Base-by-base conservation (phyloP, 2,113 vertebrate species). In the Aspidoscelis tigris region DNA sequence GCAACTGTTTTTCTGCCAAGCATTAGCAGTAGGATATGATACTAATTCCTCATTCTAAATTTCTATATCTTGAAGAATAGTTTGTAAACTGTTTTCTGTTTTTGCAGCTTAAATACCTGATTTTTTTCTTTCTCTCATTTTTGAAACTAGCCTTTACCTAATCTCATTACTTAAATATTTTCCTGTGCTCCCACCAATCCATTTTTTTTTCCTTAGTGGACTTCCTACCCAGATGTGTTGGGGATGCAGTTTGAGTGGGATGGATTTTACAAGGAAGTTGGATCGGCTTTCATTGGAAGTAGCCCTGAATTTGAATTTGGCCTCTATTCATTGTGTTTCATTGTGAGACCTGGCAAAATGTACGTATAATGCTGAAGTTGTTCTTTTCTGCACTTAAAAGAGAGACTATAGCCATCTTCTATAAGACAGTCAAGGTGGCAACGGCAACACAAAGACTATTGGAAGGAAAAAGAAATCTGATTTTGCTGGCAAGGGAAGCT, bases 241-340 rank as follows among this genome's bases (percentile, higher is more conserved):
- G 98, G 97, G 3, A 95, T 98, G 93, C 98, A 99, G 96, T 99
- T 99, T 92, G 93, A 79, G 66, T 99, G 98, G 98, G 97, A 98
- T 0, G 97, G 98, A 7, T 98, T 97, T 91, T 97, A 91, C 89
- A 99, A 99, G 86, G 94, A 98, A 93, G 96, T 99, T 9, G 98
- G 98, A 3, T 97, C 98, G 0, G 95, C 97, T 0, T 94, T 99
- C 92, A 97, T 99, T 0, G 98, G 99, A 92, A 96, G 86, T 93
- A 99, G 99, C 91, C 98, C 99, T 0, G 99, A 99, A 86, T 99
- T 99, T 9, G 99, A 99, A 84, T 95, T 99, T 12, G 97, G 97
- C 0, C 80, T 99, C 4, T 99, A 98, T 92, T 96, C 96, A 0
- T 88, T 99, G 75, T 99, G 98, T 94, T 99, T 98, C 95, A 97